Evolutionary conservation across 2,888 invertebrate species (phyloP), one percentile per base, ranked within the genome.

Genomic region (Xiphydria camelus): DNA sequence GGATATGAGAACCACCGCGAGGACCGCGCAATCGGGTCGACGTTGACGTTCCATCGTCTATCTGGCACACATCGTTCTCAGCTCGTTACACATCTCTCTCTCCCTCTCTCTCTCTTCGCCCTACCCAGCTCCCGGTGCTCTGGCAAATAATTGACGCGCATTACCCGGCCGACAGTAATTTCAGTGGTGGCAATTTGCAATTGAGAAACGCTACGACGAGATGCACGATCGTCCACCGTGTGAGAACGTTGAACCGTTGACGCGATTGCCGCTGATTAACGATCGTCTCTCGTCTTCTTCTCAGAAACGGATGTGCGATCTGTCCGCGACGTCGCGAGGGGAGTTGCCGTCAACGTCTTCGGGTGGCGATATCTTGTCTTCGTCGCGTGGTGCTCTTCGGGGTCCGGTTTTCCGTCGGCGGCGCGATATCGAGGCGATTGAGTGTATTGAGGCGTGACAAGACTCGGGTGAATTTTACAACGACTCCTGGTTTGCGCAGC

Each of bases 261-360:
- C n/a, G n/a, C n/a, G n/a, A n/a, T n/a, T n/a, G n/a, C n/a, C n/a
- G n/a, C n/a, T n/a, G n/a, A n/a, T n/a, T n/a, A n/a, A n/a, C n/a
- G n/a, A n/a, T n/a, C n/a, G n/a, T n/a, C n/a, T n/a, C n/a, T n/a
- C n/a, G n/a, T n/a, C 10, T 12, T 4, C 26, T 4, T 6, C 26
- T 26, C 1, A 1, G 26, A 26, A 14, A 1, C 10, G 26, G 12
- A 7, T 2, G 7, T 26, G 7, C 26, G 26, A 26, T 26, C 26
- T 10, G 26, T 7, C 14, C 26, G 26, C 26, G 15, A 33, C n/a
- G 23, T 17, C n/a, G 17, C 22, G 21, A 38, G 38, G 25, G 32
- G 39, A 41, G 53, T 53, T 51, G 55, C 45, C 47, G 61, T 61
- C 61, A 61, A 59, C 61, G 61, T 61, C 59, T 49, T 51, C 45